Evolutionary conservation across 2,797 vertebrate species (phyloP).

Genomic region (Hoplostethus mediterraneus): DNA sequence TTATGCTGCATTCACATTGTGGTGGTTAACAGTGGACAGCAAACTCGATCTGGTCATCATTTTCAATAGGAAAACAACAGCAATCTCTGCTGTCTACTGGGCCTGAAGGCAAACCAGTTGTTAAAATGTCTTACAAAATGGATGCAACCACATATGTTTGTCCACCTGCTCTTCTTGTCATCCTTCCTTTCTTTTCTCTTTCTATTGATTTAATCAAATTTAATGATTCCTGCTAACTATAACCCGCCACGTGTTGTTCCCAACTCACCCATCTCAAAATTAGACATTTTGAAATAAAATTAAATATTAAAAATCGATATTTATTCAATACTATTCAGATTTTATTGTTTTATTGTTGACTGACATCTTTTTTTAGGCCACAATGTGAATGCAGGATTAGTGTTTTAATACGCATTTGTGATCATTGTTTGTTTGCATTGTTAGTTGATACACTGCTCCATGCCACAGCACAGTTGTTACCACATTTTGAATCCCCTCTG

Average conservation of each 20-base stretch:
- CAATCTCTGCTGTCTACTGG: slow-evolving; percentile 15
- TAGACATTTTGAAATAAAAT: too few species aligned
- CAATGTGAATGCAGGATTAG: slow-evolving; percentile 20
- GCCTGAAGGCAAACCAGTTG: slow-evolving; percentile 48
- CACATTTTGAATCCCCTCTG: slow-evolving; percentile 31
- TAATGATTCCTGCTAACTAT: not conserved
- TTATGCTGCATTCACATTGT: slow-evolving; percentile 31
- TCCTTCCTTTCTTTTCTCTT: slow-evolving; percentile 15
- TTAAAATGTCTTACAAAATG: slow-evolving; percentile 22
- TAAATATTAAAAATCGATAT: too few species aligned
- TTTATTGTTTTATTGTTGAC: too few species aligned
- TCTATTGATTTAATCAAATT: slow-evolving; percentile 2
- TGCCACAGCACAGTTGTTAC: slow-evolving; percentile 28
- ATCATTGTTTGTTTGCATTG: slow-evolving; percentile 22
- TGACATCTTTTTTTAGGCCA: not conserved
- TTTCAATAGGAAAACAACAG: slow-evolving; percentile 6
- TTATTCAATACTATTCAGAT: too few species aligned
- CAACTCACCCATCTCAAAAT: too few species aligned
- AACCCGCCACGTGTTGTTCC: slow-evolving; percentile 1
- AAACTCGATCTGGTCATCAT: slow-evolving; percentile 13
- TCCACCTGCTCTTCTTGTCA: not conserved
- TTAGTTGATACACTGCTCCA: slow-evolving; percentile 11
- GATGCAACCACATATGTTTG: slow-evolving; percentile 26
- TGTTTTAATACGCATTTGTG: slow-evolving; percentile 31
- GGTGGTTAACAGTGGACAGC: slow-evolving; percentile 1